These are phyloP conservation scores for Phataginus tricuspis DNA, from an alignment of 2,797 vertebrate genomes.

Conservation along the genomic window DNA sequence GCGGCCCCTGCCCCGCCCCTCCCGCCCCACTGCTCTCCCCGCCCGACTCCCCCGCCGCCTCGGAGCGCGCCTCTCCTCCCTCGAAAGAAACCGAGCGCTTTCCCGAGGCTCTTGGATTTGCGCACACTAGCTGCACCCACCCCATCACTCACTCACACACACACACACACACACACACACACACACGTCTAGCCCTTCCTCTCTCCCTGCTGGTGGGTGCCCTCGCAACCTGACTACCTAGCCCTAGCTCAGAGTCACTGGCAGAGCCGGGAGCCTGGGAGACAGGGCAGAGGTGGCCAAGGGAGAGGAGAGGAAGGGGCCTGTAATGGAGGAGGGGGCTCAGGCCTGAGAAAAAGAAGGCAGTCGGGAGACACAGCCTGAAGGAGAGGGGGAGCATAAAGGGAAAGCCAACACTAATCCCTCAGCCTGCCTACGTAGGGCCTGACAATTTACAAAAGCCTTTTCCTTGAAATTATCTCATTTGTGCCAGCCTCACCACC, in stretches of 20 bases:
- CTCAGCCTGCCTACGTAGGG: constrained; percentile 50
- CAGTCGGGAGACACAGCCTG: neutral
- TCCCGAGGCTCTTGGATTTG: neutral
- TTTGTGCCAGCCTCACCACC: constrained; percentile 18
- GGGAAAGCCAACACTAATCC: constrained; percentile 71
- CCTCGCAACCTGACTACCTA: constrained; percentile 33
- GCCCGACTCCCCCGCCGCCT: neutral
- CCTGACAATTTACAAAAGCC: constrained; percentile 72
- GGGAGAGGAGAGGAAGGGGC: neutral
- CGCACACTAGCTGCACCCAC: neutral
- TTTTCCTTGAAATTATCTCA: constrained; percentile 73
- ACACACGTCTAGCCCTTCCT: constrained; percentile 33
- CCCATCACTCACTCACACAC: neutral
- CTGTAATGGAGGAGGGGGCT: neutral
- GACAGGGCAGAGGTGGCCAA: neutral
- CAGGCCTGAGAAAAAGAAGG: constrained; percentile 1
- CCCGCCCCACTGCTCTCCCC: neutral
- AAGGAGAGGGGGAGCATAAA: constrained; percentile 47
- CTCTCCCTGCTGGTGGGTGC: constrained; percentile 1
- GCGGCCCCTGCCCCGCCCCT: neutral
- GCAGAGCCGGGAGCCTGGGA: constrained; percentile 44
- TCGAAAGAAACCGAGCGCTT: neutral
- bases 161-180: neutral
- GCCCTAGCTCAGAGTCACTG: constrained; percentile 43
- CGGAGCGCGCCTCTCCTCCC: neutral